phyloP scores from a whole-genome alignment of 1,140 invertebrate species.

The Brachionus paranguensis region DNA sequence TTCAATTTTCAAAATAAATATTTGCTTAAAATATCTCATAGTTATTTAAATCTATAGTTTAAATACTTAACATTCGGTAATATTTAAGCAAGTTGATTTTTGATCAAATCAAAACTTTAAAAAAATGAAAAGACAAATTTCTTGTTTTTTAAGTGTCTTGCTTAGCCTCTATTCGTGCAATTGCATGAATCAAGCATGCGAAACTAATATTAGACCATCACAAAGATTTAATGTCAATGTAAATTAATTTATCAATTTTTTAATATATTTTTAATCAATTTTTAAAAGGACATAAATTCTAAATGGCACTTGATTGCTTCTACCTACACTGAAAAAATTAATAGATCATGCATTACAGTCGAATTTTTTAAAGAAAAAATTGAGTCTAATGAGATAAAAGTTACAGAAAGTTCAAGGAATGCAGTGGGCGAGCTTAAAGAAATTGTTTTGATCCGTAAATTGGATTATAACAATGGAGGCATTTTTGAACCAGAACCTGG shows the following conservation, averaged over 20 bases:
- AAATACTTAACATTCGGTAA: neutral
- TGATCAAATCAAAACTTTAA: neutral
- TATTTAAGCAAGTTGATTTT: neutral
- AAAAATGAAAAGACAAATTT: neutral
- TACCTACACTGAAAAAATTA: neutral
- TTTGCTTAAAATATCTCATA: neutral
- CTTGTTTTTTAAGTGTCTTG: neutral
- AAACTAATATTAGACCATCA: neutral
- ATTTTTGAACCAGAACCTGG: neutral
- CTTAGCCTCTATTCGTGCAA: neutral
- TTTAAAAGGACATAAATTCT: neutral
- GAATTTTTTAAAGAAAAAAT: neutral
- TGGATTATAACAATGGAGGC: neutral
- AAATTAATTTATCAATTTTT: neutral
- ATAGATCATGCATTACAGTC: neutral
- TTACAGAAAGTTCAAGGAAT: neutral
- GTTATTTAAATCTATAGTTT: neutral
- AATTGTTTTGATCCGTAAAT: neutral
- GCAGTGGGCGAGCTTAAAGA: neutral
- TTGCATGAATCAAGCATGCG: neutral
- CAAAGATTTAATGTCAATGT: neutral
- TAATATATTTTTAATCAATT: neutral
- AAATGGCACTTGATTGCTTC: conserved; percentile 4
- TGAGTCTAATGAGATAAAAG: neutral
- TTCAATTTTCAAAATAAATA: neutral